Evolutionary conservation across 2,888 invertebrate species (phyloP).

Genomic region (Tinea trinotella): DNA sequence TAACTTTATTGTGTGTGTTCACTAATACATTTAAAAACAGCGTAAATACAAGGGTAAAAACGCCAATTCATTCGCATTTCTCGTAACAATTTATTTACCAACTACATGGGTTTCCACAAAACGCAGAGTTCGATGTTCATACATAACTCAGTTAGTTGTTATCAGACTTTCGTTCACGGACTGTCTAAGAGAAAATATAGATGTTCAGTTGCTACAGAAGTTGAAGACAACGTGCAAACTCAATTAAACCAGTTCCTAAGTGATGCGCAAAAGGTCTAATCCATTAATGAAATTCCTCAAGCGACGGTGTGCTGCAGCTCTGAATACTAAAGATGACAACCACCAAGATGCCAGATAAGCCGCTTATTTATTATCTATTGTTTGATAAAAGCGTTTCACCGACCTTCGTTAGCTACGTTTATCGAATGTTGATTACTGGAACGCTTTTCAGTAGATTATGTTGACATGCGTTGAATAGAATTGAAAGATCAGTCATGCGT

Average conservation of each 20-base stretch:
- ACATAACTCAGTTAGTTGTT: background rate
- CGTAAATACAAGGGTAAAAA: too few relatives aligned
- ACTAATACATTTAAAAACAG: too few relatives aligned
- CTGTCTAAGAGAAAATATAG: conserved; percentile 10
- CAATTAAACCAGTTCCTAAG: conserved; percentile 18
- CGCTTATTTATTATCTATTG: conserved; percentile 14
- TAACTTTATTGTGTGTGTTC: too few relatives aligned
- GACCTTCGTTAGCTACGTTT: background rate
- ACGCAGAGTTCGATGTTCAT: background rate
- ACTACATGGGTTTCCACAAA: background rate
- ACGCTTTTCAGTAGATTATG: background rate
- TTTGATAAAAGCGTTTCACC: conserved; percentile 1
- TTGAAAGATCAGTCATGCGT: conserved; percentile 1
- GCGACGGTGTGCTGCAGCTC: conserved; percentile 1
- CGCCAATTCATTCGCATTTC: background rate
- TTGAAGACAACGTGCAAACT: conserved; percentile 11
- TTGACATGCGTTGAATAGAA: conserved; percentile 1
- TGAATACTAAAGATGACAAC: conserved; percentile 10
- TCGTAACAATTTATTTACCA: conserved; percentile 6
- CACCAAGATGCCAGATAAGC: conserved; percentile 9
- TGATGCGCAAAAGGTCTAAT: conserved; percentile 8
- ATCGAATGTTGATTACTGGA: background rate
- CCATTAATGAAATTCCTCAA: conserved; percentile 11
- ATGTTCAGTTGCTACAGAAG: background rate
- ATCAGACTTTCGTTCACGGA: background rate